Evolutionary conservation across 1,140 invertebrate genomes (phyloP).

Genomic region (Sinella curviseta): DNA sequence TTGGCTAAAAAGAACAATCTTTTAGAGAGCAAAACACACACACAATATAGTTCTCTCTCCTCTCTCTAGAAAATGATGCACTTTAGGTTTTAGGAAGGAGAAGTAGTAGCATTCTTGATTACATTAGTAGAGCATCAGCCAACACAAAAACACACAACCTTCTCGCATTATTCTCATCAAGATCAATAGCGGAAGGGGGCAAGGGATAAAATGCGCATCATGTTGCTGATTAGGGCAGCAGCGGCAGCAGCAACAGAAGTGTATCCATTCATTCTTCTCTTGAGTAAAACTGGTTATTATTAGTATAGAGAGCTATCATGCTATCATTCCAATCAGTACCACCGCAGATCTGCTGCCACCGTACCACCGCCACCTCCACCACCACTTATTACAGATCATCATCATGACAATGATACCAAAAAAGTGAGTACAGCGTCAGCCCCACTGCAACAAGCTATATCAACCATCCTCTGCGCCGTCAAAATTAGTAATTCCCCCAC

Average conservation of each 20-base stretch:
- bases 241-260: too few species aligned
- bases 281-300: too few species aligned
- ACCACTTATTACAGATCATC: neutral
- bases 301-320: too few species aligned
- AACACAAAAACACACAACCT: too few species aligned
- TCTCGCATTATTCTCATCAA: neutral
- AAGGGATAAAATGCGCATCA: slow-evolving; percentile 12
- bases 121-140: too few species aligned
- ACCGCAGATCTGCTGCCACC: neutral
- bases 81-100: too few species aligned
- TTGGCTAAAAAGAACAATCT: too few species aligned
- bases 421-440: neutral
- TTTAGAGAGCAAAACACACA: too few species aligned
- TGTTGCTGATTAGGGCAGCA: neutral
- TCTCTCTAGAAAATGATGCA: too few species aligned
- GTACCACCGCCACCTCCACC: neutral
- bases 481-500: slow-evolving; percentile 21
- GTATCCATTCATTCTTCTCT: too few species aligned
- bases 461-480: neutral
- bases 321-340: neutral
- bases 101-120: too few species aligned
- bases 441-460: slow-evolving; percentile 7
- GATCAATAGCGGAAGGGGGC: slow-evolving; percentile 4
- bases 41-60: too few species aligned
- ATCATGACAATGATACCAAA: neutral